Evolutionary conservation across 2,797 vertebrate genomes (phyloP).

Genomic region (Ambastaia sidthimunki): DNA sequence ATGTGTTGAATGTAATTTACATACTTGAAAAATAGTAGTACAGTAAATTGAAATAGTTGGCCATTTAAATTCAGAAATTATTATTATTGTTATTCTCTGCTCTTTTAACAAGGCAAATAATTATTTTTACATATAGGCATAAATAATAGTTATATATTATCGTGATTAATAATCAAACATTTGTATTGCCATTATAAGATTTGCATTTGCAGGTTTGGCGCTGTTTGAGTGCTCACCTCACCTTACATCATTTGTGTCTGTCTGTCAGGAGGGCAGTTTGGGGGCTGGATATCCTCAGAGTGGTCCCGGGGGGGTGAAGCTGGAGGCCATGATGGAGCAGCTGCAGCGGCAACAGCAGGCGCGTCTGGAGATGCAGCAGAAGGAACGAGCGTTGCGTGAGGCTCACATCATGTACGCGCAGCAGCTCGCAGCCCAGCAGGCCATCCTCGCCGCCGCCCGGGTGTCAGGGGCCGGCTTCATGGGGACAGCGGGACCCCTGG

Average conservation of each 20-base stretch:
- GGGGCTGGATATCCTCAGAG: conserved; percentile 77
- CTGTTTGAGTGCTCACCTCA: too few species aligned
- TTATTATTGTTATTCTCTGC: too few species aligned
- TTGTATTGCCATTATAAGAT: too few species aligned
- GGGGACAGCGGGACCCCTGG: conserved; percentile 75
- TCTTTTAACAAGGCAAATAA: too few species aligned
- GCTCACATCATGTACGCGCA: conserved; percentile 88
- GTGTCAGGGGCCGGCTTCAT: conserved; percentile 76
- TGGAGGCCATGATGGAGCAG: conserved; percentile 92
- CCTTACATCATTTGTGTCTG: conserved; percentile 43
- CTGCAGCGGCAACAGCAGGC: conserved; percentile 88
- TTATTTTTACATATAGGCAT: too few species aligned
- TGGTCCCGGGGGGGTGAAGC: conserved; percentile 86
- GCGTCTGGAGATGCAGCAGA: conserved; percentile 87
- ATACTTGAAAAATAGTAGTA: too few species aligned
- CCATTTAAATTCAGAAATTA: too few species aligned
- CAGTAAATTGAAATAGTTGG: too few species aligned
- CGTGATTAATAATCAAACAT: too few species aligned
- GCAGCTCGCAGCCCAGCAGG: conserved; percentile 87
- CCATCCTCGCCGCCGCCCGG: conserved; percentile 83
- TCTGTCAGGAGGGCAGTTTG: conserved; percentile 79
- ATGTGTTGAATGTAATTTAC: too few species aligned
- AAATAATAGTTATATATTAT: too few species aligned
- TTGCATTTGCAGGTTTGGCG: too few species aligned
- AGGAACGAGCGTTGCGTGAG: conserved; percentile 86